A percentile compares a stretch with the other conserved stretches of the same genome.
These are phyloP conservation scores for Cyanistes caeruleus DNA, from an alignment of 2,113 vertebrate species.

Conservation along the genomic window DNA sequence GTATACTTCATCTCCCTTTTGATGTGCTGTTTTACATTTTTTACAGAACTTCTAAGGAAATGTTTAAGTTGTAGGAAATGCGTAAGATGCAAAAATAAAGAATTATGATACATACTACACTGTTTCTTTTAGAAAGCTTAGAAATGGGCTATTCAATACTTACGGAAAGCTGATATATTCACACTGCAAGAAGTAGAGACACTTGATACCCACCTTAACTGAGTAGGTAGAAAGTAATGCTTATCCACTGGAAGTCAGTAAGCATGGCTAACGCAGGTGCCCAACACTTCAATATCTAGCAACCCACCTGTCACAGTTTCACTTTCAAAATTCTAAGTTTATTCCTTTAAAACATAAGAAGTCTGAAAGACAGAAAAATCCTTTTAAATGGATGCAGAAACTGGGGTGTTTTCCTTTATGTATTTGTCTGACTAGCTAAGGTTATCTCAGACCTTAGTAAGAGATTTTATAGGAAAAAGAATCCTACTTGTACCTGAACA, in stretches of 20 bases:
- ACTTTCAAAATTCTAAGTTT: background rate
- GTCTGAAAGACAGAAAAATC: background rate
- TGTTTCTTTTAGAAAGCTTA: background rate
- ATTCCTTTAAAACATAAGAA: background rate
- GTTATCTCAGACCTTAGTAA: background rate
- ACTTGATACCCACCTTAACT: background rate
- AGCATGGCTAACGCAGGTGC: accelerated
- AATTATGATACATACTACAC: background rate
- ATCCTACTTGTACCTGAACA: background rate
- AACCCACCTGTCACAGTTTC: background rate
- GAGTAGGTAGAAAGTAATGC: background rate
- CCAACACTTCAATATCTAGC: background rate
- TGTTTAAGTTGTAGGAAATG: background rate
- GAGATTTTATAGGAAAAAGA: background rate
- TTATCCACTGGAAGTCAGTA: background rate
- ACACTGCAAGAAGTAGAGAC: background rate
- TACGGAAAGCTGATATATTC: background rate
- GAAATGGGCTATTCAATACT: background rate
- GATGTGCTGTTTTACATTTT: background rate
- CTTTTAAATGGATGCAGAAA: background rate
- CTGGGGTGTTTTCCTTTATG: background rate
- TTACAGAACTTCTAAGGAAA: background rate
- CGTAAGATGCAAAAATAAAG: background rate
- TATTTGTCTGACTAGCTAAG: background rate
- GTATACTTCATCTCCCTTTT: background rate